Evolutionary conservation across 1,140 invertebrate genomes (phyloP), one percentile per base, ranked within the genome.

Genomic region (Drosophila eugracilis): DNA sequence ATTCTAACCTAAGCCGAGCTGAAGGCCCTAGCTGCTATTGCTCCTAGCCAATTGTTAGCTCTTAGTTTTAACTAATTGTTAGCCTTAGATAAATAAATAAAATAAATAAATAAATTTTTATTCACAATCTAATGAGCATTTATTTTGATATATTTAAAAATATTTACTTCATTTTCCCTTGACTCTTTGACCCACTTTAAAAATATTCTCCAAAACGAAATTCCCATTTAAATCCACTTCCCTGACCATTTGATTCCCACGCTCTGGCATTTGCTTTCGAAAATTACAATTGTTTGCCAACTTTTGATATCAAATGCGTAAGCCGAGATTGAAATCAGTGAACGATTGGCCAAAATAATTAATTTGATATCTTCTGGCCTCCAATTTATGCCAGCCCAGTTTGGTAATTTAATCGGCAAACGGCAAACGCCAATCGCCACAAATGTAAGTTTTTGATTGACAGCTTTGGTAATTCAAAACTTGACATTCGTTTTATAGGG

Each of bases 401-500:
- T 47, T 62, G 60, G 44, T 62, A 65, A 65, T 57, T 28, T 37
- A 47, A 62, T n/a, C n/a, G n/a, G n/a, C n/a, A n/a, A n/a, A n/a
- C n/a, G n/a, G n/a, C n/a, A n/a, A n/a, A n/a, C n/a, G n/a, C n/a
- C n/a, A n/a, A n/a, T 36, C 63, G 44, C 41, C 28, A 24, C 77
- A 75, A 60, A 63, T 83, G 62, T 83, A 60, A 41, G 22, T 26
- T 53, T 58, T 66, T 86, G 80, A 85, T 85, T 85, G 81, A 85
- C 81, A 74, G 81, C 77, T 44, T 30, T 34, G 65, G 81, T 86
- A 85, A 85, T 60, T 65, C 17, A 60, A 84, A 49, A 74, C 58
- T 73, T 81, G 73, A 84, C 79, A 84, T 75, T 59, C 63, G 54
- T 70, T 83, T 83, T 83, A 84, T 83, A 53, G 62, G 60, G 50